phyloP scores from a whole-genome alignment of 2,888 invertebrate genomes.

The Micoletzkya japonica region DNA sequence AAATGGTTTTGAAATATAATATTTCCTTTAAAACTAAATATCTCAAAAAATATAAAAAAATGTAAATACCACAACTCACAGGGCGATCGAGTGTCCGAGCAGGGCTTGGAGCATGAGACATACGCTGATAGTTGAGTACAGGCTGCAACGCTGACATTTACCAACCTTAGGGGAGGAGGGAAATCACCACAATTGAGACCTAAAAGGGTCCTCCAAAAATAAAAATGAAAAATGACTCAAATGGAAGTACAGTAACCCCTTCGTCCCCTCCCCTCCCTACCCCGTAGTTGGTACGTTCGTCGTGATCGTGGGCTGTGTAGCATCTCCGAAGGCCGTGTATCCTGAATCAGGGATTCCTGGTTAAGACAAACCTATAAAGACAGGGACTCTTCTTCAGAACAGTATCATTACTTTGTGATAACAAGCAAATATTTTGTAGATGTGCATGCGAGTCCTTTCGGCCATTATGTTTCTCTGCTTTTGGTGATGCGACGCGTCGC shows the following conservation, averaged over 20 bases:
- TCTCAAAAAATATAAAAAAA: no score
- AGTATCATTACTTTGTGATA: no score
- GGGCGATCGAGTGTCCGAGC: constrained; percentile 63
- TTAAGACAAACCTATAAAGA: background rate
- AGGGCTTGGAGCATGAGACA: constrained; percentile 62
- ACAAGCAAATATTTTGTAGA: no score
- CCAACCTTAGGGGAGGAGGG: background rate
- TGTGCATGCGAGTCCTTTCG: no score
- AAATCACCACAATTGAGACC: background rate
- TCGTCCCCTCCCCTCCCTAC: constrained; percentile 20
- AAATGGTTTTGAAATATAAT: no score
- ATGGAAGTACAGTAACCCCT: background rate
- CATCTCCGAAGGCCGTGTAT: constrained; percentile 61
- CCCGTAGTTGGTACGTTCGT: constrained; percentile 61
- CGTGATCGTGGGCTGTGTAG: constrained; percentile 57
- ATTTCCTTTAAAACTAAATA: no score
- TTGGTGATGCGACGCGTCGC: no score
- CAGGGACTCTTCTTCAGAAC: background rate
- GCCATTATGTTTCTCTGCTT: no score
- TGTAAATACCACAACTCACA: constrained; percentile 40
- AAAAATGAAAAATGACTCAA: background rate
- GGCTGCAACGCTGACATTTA: constrained; percentile 33
- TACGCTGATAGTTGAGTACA: constrained; percentile 61
- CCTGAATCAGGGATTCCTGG: constrained; percentile 3
- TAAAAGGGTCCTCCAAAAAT: background rate